Percentiles rank a stretch among this genome's conserved stretches.
These are phyloP conservation scores for Blastomussa wellsi DNA, from an alignment of 92 coral and sea anemone species.

Conservation along the genomic window DNA sequence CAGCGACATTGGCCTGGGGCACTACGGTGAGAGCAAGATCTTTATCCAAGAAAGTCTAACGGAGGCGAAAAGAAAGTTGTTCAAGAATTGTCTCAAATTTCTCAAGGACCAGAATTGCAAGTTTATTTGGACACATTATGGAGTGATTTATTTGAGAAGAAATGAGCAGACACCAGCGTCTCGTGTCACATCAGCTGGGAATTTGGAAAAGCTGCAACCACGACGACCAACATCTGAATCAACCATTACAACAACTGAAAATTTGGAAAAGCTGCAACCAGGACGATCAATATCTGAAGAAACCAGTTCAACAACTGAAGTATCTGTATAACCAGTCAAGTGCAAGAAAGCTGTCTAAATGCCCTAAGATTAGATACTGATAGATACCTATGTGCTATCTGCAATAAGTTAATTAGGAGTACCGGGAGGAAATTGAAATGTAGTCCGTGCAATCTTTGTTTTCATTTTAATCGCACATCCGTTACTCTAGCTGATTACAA, in stretches of 20 bases:
- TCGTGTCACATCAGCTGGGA: constrained; percentile 21
- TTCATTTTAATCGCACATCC: constrained; percentile 50
- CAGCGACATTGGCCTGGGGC: constrained; percentile 31
- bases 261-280: constrained; percentile 5
- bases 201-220: constrained; percentile 5
- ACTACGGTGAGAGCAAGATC: constrained; percentile 25
- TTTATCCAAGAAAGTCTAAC: constrained; percentile 39
- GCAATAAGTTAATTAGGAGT: constrained; percentile 46
- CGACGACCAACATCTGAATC: constrained; percentile 17
- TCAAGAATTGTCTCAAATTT: constrained; percentile 15
- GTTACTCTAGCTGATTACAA: constrained; percentile 53
- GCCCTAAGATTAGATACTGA: constrained; percentile 29
- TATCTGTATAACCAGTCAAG: constrained; percentile 21
- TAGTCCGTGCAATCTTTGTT: constrained; percentile 20
- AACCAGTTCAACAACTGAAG: constrained; percentile 7
- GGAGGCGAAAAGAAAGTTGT: constrained; percentile 25
- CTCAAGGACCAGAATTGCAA: constrained; percentile 35
- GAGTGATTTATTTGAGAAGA: constrained; percentile 19
- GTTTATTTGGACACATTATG: constrained; percentile 47
- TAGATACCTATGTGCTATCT: constrained; percentile 44
- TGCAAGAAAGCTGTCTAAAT: constrained; percentile 32
- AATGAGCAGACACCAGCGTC: constrained; percentile 26
- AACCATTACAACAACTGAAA: constrained; percentile 14
- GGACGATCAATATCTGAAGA: constrained; percentile 13
- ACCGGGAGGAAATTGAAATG: constrained; percentile 49